Evolutionary conservation across 2,797 vertebrate genomes (phyloP), one percentile per base, ranked within the genome.

Genomic region (Craterocephalus amniculus): DNA sequence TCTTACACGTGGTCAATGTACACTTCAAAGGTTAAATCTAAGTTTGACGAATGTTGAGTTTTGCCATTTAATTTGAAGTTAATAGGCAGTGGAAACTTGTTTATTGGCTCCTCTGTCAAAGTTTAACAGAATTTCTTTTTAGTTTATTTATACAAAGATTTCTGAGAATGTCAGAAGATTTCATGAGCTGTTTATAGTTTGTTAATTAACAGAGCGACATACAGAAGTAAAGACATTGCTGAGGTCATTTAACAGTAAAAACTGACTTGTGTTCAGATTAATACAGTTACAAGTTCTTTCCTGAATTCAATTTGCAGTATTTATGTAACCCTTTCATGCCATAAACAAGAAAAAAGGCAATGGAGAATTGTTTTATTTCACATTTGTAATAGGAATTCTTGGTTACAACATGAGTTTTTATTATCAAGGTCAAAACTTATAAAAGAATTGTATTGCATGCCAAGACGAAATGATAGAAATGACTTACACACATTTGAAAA

Each of bases 161-260:
- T 78, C 31, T 36, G 20, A 59, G 29, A 58, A 20, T 55, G 32
- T 65, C 14, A 0, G 27, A 22, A 56, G 45, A 22, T 34, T 76
- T 70, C 36, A 55, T 24, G 29, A 45, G 20, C 43, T 76, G 55
- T 63, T 67, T 20, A 70, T 40, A 61, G 27, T 69, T 60, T 32
- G 74, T 68, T 72, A 64, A 84, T 88, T 71, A 67, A 35, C 65
- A 78, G 51, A 81, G 40, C 72, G 24, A 51, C 54, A 77, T 62
- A 73, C 31, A 32, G 24, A 74, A 29, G 72, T 60, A 31, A 57
- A 58, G 52, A 54, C 62, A 57, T 27, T 16, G 13, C 1, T 6
- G 26, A 13, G 49, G 48, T 34, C 12, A 52, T 65, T 75, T 56
- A 0, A 51, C 12, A 52, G 52, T 38, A 52, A 16, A 31, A 20